Evolutionary conservation across 2,113 vertebrate genomes (phyloP).

Genomic region (Channa argus): DNA sequence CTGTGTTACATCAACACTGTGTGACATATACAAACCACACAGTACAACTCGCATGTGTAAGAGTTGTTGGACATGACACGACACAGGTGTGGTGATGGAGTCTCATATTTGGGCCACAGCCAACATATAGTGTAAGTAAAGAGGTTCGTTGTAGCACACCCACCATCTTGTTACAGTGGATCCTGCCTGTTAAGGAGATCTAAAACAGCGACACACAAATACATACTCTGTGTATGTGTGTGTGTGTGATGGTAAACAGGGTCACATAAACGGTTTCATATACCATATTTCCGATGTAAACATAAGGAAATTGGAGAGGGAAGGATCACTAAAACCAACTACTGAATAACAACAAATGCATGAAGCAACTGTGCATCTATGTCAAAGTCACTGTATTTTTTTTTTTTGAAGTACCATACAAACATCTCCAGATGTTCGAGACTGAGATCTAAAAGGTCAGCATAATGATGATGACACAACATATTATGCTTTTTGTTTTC

Average conservation of each 20-base stretch:
- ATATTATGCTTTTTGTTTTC: slow-evolving; percentile 12
- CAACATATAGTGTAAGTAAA: slow-evolving; percentile 49
- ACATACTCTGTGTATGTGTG: slow-evolving; percentile 32
- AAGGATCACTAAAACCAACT: slow-evolving; percentile 28
- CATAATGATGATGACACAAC: slow-evolving; percentile 21
- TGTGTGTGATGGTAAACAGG: slow-evolving; percentile 66
- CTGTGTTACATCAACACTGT: neutral
- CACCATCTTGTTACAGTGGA: slow-evolving; percentile 82
- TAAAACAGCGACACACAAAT: slow-evolving; percentile 74
- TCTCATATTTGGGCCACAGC: slow-evolving; percentile 68
- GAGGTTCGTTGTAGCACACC: slow-evolving; percentile 72
- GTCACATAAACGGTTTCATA: slow-evolving; percentile 43
- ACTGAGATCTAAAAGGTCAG: slow-evolving; percentile 17
- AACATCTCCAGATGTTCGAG: slow-evolving; percentile 8
- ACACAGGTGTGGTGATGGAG: neutral
- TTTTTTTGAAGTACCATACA: neutral
- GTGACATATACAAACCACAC: too few species aligned
- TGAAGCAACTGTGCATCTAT: slow-evolving; percentile 15
- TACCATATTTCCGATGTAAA: slow-evolving; percentile 42
- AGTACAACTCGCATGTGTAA: neutral
- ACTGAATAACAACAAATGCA: slow-evolving; percentile 13
- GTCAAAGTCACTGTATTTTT: slow-evolving; percentile 16
- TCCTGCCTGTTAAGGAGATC: slow-evolving; percentile 82
- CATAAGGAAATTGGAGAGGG: slow-evolving; percentile 8
- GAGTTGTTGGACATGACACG: neutral